Percentiles rank a stretch among this genome's conserved stretches.
Conservation (phyloP, 2,113 vertebrate genomes). For the Polypterus bichir region DNA sequence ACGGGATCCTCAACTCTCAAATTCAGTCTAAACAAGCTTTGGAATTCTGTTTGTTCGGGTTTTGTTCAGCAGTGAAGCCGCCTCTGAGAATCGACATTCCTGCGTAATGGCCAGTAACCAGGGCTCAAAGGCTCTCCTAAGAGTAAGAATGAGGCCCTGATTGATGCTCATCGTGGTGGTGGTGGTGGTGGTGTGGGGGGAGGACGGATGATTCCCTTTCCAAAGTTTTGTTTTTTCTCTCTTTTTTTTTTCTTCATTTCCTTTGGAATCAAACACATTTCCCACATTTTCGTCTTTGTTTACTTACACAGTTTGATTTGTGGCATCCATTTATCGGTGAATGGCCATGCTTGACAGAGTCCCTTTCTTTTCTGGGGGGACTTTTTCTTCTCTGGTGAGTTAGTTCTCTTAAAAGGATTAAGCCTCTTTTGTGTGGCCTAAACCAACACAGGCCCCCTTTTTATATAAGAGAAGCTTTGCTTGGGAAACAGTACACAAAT, state of each 20-base stretch:
- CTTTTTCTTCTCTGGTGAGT: slow-evolving; percentile 67
- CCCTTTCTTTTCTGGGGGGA: slow-evolving; percentile 60
- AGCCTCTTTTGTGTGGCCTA: slow-evolving; percentile 77
- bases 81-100: slow-evolving; percentile 49
- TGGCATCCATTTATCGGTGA: slow-evolving; percentile 67
- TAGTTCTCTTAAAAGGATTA: slow-evolving; percentile 93
- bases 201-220: too few relatives aligned
- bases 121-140: slow-evolving; percentile 31
- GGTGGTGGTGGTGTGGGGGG: too few relatives aligned
- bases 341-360: slow-evolving; percentile 70
- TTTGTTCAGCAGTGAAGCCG: slow-evolving; percentile 34
- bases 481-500: slow-evolving; percentile 87
- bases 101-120: slow-evolving; percentile 42
- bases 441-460: slow-evolving; percentile 84
- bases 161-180: slow-evolving; percentile 27
- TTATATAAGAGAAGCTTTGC: slow-evolving; percentile 54
- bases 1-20: slow-evolving; percentile 53
- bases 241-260: slow-evolving; percentile 22
- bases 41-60: slow-evolving; percentile 33
- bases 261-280: slow-evolving; percentile 45
- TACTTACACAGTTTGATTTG: slow-evolving; percentile 74
- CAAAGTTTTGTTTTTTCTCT: not conserved
- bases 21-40: slow-evolving; percentile 47
- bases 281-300: slow-evolving; percentile 82
- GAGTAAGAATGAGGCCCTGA: slow-evolving; percentile 34